Evolutionary conservation across 2,888 invertebrate genomes (phyloP), one percentile per base, ranked within the genome.

Genomic region (Hecatera dysodea): DNA sequence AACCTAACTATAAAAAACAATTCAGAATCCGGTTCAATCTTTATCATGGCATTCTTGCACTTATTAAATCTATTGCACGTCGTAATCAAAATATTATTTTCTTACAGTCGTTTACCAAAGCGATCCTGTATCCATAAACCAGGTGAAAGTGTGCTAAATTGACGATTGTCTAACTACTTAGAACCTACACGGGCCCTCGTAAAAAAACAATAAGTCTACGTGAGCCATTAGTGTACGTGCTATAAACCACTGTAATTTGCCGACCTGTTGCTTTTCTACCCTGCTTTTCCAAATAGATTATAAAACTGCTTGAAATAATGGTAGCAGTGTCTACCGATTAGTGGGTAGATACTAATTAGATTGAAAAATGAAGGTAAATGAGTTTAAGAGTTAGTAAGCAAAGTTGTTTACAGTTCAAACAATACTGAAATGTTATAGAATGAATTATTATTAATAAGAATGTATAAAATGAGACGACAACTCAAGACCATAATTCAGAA

Each of bases 231-330:
- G 67, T 60, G 33, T 27, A 59, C 61, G 55, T 33, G 72, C 70
- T 42, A 79, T 79, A 74, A 78, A 75, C 67, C 22, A 33, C 24
- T 62, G 72, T 78, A 78, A 83, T 80, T 80, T 75, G 53, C 68
- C 50, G 61, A 83, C 82, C 83, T 83, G 83, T 82, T 83, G 83
- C 78, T 62, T 53, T 55, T 61, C 60, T 64, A 59, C 62, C 66
- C 60, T 64, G 59, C 62, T 63, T 46, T 71, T 44, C 48, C 42
- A 65, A 71, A 67, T 71, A 62, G 60, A 29, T 53, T 64, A 63
- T 48, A 50, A 52, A 64, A 59, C 61, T 56, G 48, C 27, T 52
- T 63, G n/a, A 42, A 55, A 22, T 67, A 64, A 61, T 61, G 50
- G 48, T 17, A n/a, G 52, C 52, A 9, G 33, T 56, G 60, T 77